Conservation (phyloP, 2,113 vertebrate species). For the Ammospiza caudacuta region DNA sequence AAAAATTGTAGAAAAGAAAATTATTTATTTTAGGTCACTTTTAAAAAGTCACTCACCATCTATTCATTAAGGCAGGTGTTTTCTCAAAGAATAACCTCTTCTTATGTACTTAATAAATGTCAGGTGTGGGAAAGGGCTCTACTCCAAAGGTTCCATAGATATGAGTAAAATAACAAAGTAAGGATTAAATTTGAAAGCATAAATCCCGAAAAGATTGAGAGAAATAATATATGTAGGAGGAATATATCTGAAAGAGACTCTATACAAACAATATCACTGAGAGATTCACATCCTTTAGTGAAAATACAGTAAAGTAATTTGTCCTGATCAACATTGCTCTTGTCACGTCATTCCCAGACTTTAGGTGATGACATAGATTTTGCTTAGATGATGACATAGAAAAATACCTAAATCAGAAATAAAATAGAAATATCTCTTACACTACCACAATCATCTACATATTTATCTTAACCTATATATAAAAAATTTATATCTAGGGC, state of each 20-base stretch:
- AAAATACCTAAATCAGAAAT: not conserved
- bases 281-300: not conserved
- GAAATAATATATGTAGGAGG: not conserved
- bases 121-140: not conserved
- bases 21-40: not conserved
- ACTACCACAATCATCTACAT: not conserved
- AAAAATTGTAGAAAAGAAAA: not conserved
- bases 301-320: not conserved
- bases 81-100: not conserved
- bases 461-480: not conserved
- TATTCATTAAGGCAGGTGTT: not conserved
- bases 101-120: not conserved
- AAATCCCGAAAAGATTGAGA: not conserved
- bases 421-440: not conserved
- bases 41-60: not conserved
- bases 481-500: not conserved
- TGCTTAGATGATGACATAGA: not conserved
- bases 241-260: not conserved
- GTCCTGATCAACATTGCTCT: not conserved
- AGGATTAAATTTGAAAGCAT: not conserved
- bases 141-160: not conserved
- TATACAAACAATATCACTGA: not conserved
- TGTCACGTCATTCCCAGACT: not conserved
- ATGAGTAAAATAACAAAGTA: not conserved
- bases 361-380: not conserved